Evolutionary conservation across 1,140 invertebrate genomes (phyloP).

Genomic region (Zaprionus ornatus): DNA sequence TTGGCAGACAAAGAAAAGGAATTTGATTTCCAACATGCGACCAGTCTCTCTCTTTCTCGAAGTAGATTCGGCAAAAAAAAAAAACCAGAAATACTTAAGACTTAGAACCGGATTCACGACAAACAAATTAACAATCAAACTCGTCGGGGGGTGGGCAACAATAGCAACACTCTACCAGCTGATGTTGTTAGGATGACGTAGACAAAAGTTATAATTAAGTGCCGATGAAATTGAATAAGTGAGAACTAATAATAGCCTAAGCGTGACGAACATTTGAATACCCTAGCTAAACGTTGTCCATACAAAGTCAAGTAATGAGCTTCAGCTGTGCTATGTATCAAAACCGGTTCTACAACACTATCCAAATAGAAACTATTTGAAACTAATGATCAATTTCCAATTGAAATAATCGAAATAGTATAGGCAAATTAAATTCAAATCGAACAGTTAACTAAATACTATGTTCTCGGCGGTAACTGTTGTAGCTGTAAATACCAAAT

Average conservation of each 20-base stretch:
- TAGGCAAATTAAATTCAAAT: not conserved
- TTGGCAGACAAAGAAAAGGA: slow-evolving; percentile 65
- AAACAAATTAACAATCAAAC: slow-evolving; percentile 75
- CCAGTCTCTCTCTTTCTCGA: not conserved
- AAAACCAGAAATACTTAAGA: slow-evolving; percentile 70
- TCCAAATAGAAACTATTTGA: slow-evolving; percentile 9
- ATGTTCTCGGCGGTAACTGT: not conserved
- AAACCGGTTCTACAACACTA: slow-evolving; percentile 11
- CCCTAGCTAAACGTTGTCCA: slow-evolving; percentile 30
- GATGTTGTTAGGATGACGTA: slow-evolving; percentile 60
- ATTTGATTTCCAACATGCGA: slow-evolving; percentile 43
- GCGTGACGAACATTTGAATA: slow-evolving; percentile 56
- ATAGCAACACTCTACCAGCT: slow-evolving; percentile 54
- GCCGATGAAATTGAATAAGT: slow-evolving; percentile 68
- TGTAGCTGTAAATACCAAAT: not conserved
- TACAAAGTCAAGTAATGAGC: slow-evolving; percentile 9
- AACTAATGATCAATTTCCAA: not conserved
- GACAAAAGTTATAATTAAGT: slow-evolving; percentile 77
- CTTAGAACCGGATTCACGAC: slow-evolving; percentile 74
- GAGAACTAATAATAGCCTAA: slow-evolving; percentile 41
- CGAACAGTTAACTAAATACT: not conserved
- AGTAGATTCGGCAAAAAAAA: slow-evolving; percentile 41
- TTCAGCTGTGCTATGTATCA: not conserved
- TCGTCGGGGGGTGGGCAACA: slow-evolving; percentile 44
- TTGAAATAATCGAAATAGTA: not conserved